phyloP scores from a whole-genome alignment of 2,797 vertebrate genomes.

The Epinephelus malabaricus region DNA sequence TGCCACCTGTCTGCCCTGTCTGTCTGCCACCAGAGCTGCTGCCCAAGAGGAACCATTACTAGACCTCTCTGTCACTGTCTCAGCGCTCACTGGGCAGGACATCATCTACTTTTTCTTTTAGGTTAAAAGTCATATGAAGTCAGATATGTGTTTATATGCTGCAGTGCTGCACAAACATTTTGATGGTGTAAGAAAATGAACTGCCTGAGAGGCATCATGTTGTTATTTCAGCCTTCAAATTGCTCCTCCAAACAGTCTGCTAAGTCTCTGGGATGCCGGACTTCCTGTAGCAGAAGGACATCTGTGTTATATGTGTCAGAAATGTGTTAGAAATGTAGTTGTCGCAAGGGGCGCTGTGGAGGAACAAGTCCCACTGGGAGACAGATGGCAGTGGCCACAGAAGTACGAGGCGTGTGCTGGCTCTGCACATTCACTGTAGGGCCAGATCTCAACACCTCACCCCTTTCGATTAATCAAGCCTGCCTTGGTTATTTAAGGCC shows the following conservation, averaged over 20 bases:
- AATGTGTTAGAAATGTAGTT: constrained; percentile 67
- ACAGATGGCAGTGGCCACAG: constrained; percentile 86
- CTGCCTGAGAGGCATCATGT: constrained; percentile 8
- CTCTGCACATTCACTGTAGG: constrained; percentile 85
- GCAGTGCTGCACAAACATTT: constrained; percentile 5
- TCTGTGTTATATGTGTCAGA: constrained; percentile 67
- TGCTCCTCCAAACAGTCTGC: constrained; percentile 25
- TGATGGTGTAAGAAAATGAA: constrained; percentile 1
- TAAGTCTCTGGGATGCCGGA: constrained; percentile 30
- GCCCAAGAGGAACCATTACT: constrained; percentile 45
- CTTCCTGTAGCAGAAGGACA: constrained; percentile 51
- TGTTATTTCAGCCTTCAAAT: constrained; percentile 27
- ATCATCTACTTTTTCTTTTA: constrained; percentile 6
- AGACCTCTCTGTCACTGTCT: constrained; percentile 43
- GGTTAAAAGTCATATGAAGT: neutral
- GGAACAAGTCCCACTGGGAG: constrained; percentile 80
- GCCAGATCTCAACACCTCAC: constrained; percentile 82
- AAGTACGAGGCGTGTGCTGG: constrained; percentile 80
- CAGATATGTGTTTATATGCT: constrained; percentile 9
- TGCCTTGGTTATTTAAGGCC: constrained; percentile 82
- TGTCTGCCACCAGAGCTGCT: constrained; percentile 54
- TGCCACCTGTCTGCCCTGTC: constrained; percentile 74
- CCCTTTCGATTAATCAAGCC: constrained; percentile 82
- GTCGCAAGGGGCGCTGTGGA: constrained; percentile 70
- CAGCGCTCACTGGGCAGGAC: constrained; percentile 41